phyloP scores from a whole-genome alignment of 2,888 invertebrate genomes.

The Conomelus anceps region DNA sequence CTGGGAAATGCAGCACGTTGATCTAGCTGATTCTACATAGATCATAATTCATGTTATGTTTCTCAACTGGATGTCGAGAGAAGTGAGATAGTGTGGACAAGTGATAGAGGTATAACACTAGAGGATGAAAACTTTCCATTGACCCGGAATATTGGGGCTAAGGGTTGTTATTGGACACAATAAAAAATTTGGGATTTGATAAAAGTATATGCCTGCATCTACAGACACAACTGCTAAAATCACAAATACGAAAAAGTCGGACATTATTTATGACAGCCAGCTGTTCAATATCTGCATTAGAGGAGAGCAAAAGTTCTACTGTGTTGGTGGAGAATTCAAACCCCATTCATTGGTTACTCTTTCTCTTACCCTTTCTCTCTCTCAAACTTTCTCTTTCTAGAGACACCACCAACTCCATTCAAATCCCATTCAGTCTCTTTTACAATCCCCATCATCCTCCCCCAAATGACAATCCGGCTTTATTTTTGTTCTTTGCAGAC shows the following conservation, averaged over 20 bases:
- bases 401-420: background rate
- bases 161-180: background rate
- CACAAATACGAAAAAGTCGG: too few relatives aligned
- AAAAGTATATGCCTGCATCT: background rate
- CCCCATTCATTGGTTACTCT: background rate
- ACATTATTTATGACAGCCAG: background rate
- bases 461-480: background rate
- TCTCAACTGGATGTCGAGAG: background rate
- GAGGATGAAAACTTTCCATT: background rate
- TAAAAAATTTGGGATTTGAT: background rate
- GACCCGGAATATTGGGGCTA: background rate
- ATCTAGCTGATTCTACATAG: background rate
- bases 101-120: too few relatives aligned
- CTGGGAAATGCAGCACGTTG: background rate
- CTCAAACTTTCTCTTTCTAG: background rate
- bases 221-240: background rate
- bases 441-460: background rate
- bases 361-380: background rate
- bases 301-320: too few relatives aligned
- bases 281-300: background rate
- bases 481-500: background rate
- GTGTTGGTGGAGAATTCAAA: too few relatives aligned
- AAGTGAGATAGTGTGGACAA: too few relatives aligned
- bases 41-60: background rate
- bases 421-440: background rate